Evolutionary conservation across 2,888 invertebrate genomes (phyloP).

Genomic region (Lochmaea capreae): DNA sequence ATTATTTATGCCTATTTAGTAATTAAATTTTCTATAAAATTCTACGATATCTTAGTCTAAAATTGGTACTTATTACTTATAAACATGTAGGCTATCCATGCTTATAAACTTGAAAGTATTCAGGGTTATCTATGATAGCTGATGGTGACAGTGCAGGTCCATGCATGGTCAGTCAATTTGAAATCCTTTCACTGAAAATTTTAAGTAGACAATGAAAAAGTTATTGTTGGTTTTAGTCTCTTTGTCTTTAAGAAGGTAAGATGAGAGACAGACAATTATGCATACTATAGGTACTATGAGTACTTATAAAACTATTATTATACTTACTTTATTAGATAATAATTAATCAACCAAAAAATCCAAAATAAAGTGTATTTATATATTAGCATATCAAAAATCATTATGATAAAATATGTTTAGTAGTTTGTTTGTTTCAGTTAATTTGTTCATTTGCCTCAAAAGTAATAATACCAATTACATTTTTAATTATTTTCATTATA

Average conservation of each 20-base stretch:
- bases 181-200: neutral
- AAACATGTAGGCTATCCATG: too few species aligned
- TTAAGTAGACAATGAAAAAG: neutral
- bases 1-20: neutral
- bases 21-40: too few species aligned
- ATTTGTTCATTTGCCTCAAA: neutral
- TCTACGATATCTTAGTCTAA: too few species aligned
- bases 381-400: too few species aligned
- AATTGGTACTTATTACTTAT: too few species aligned
- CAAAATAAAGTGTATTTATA: too few species aligned
- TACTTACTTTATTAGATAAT: too few species aligned
- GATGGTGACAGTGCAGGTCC: neutral
- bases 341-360: too few species aligned
- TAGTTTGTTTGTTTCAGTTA: neutral
- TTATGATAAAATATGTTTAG: too few species aligned
- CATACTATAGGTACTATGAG: too few species aligned
- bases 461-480: neutral
- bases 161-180: neutral
- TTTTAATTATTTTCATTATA: slow-evolving; percentile 24
- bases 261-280: neutral
- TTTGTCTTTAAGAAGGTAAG: slow-evolving; percentile 2
- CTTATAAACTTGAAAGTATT: neutral
- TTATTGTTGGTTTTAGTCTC: slow-evolving; percentile 2
- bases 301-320: too few species aligned
- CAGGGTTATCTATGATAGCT: neutral